Evolutionary conservation across 2,797 vertebrate species (phyloP), one percentile per base, ranked within the genome.

Genomic region (Triplophysa yarkandensis): DNA sequence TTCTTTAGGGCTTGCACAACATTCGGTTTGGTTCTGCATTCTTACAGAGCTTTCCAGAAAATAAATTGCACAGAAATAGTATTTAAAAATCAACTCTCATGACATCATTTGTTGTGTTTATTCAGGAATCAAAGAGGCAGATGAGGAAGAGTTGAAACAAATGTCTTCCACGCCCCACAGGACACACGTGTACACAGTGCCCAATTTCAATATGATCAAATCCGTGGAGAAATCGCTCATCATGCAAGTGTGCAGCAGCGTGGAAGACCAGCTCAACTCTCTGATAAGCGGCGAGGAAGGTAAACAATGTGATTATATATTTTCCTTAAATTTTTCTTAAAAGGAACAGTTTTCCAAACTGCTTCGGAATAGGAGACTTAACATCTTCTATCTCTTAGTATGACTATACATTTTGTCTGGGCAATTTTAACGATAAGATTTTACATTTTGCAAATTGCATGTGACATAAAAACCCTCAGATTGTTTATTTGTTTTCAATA

Each of bases 261-360:
- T 98, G 0, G 95, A 97, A 3, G 93, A 97, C 28, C 97, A 98
- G 5, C 86, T 98, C 17, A 91, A 85, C 80, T 87, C 93, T n/a
- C 76, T 97, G 5, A 88, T 92, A 84, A 97, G 97, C 71, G 95
- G 95, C 77, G 94, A 96, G 62, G 95, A 98, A 96, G 93, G 97
- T 98, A 79, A 83, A 76, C 27, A 58, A 21, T n/a, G n/a, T n/a
- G n/a, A n/a, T n/a, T n/a, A n/a, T n/a, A n/a, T n/a, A n/a, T n/a
- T n/a, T n/a, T n/a, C n/a, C n/a, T n/a, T n/a, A n/a, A n/a, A n/a
- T n/a, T n/a, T n/a, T n/a, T n/a, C n/a, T n/a, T n/a, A n/a, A n/a
- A n/a, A n/a, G n/a, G n/a, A n/a, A n/a, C n/a, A n/a, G n/a, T n/a
- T n/a, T n/a, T n/a, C n/a, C n/a, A n/a, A n/a, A n/a, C n/a, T n/a